Evolutionary conservation across 1,140 invertebrate species (phyloP), one percentile per base, ranked within the genome.

Genomic region (Papilio helenus): DNA sequence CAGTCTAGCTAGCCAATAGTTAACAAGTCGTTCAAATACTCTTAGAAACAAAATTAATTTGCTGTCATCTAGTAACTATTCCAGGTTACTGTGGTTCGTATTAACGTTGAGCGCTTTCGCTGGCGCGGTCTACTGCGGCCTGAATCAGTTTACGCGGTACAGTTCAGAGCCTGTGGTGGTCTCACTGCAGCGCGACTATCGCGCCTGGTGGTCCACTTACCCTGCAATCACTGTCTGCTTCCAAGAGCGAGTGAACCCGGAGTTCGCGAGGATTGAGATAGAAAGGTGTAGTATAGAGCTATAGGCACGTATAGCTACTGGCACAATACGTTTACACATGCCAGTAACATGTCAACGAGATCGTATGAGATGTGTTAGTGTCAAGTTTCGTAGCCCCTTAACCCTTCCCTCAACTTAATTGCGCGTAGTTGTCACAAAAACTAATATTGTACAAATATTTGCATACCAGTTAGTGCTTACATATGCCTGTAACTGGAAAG

Each of bases 141-240:
- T 92, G 4, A 89, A 86, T 58, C 94, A 95, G 76, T 83, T 90
- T 72, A 85, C 86, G 0, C 85, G 95, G 18, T 96, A 95, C 85
- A 94, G 88, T 49, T 93, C 90, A 0, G 96, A 96, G 85, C 96
- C 96, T 0, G 96, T 96, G 0, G 96, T 96, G 3, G 95, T 96
- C 7, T 96, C 96, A 0, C 82, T 96, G 61, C 93, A 96, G 82
- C 95, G 96, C 82, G 95, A 96, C 87, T 96, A 94, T 81, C 87
- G 96, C 42, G 91, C 94, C 79, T 96, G 96, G 96, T 92, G 95
- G 80, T 95, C 95, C 71, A 90, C 89, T 18, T 96, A 96, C 88
- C 96, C 96, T 0, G 95, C 95, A 3, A 91, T 95, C 55, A 96
- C 96, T 0, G 95, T 95, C 10, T 96, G 96, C 88, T 94, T 95